Base-by-base conservation (phyloP, 2,888 invertebrate genomes). In the Drosophila sordidula region DNA sequence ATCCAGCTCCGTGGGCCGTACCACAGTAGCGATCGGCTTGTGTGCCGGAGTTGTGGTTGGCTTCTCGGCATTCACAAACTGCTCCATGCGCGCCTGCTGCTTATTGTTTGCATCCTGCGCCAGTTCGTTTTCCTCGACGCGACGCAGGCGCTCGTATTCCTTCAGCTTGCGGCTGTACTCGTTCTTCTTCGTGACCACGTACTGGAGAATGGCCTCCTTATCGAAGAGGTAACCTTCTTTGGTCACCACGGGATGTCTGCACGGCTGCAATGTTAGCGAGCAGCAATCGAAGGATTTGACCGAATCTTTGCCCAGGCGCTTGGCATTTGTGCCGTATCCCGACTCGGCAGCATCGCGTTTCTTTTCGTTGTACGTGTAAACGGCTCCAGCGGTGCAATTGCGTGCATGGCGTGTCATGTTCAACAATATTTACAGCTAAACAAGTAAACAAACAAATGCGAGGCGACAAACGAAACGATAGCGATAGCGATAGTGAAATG, bases 301-400 rank as follows among this genome's bases (percentile, higher is more conserved):
- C 0, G 93, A 93, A 72, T 93, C 92, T 66, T 92, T 99, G 4
- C 98, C 98, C 51, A 99, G 95, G 87, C 99, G 94, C 91, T 96
- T 96, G 49, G 94, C 94, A 91, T 82, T 82, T 6, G 82, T 82
- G 0, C 97, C 99, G 92, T 98, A 99, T 6, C 99, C 99, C 12
- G 98, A 98, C 8, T 96, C 95, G 42, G 96, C 95, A 1, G 98
- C 98, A 91, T 99, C 99, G 91, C 98, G 98, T 91, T 98, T 97
- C 93, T 98, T 97, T 91, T 99, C 99, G 87, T 98, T 97, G 89
- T 99, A 99, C 0, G 99, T 98, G 91, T 99, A 99, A 9, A 99
- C 99, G 8, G 99, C 97, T 61, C 98, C 98, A 1, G 99, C 99
- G 1, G 99, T 99, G 90, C 98, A 98, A 93, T 99, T 99, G 92